These are phyloP conservation scores for Slavum lentiscoides DNA, from an alignment of 2,888 invertebrate genomes.

Conservation along the genomic window DNA sequence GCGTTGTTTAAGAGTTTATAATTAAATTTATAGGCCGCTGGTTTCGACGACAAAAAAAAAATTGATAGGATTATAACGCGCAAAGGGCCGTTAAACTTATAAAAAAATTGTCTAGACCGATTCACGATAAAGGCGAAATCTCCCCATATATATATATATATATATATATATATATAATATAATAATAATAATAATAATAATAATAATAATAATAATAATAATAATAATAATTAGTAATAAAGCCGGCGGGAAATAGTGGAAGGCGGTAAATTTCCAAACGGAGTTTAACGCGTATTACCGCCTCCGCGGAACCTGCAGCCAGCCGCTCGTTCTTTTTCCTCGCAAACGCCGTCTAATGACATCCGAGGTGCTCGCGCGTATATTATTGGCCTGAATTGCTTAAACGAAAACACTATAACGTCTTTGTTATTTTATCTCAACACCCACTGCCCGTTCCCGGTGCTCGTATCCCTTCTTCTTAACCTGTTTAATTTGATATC, in stretches of 20 bases:
- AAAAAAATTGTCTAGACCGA: too few relatives aligned
- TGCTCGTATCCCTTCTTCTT: constrained; percentile 17
- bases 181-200: too few relatives aligned
- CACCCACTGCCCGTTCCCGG: constrained; percentile 8
- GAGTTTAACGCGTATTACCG: constrained; percentile 17
- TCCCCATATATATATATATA: too few relatives aligned
- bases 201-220: too few relatives aligned
- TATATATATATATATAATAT: too few relatives aligned
- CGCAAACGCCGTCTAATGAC: background rate
- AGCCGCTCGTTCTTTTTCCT: background rate
- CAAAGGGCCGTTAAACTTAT: too few relatives aligned
- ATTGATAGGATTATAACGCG: too few relatives aligned
- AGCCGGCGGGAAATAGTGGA: background rate
- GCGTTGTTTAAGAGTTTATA: too few relatives aligned
- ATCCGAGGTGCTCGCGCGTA: constrained; percentile 24
- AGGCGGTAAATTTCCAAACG: constrained; percentile 18
- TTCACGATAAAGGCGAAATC: too few relatives aligned
- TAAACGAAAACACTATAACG: constrained; percentile 27
- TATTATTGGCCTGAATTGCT: constrained; percentile 31
- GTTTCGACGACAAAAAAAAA: too few relatives aligned
- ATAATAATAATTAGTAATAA: too few relatives aligned
- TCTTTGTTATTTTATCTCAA: constrained; percentile 47
- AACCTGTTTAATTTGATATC: constrained; percentile 41
- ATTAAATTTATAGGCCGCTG: too few relatives aligned
- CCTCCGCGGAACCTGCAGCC: background rate